Percentiles rank a stretch among this genome's conserved stretches.
These are phyloP conservation scores for Marcusenius ussheri DNA, from an alignment of 2,113 vertebrate genomes.

Conservation along the genomic window DNA sequence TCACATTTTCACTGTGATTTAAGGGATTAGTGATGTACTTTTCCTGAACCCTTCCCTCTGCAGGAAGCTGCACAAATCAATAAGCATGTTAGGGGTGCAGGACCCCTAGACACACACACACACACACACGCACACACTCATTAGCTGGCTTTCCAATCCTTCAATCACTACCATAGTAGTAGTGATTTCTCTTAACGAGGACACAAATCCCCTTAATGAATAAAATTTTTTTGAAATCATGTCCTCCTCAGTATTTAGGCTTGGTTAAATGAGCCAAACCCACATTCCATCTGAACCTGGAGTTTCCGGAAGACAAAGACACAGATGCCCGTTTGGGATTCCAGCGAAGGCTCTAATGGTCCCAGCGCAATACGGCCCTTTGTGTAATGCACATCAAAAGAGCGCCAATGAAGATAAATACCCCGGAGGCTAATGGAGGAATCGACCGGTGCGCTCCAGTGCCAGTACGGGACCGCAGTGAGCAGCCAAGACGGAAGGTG, in stretches of 20 bases:
- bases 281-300: not conserved
- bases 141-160: not conserved
- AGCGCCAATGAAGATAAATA: not conserved
- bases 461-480: not conserved
- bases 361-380: too few species aligned
- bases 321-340: not conserved
- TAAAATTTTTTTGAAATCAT: slow-evolving; percentile 2
- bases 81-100: not conserved
- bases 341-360: not conserved
- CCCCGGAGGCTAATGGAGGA: not conserved
- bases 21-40: not conserved
- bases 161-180: not conserved
- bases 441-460: not conserved
- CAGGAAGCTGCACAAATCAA: not conserved
- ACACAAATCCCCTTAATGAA: not conserved
- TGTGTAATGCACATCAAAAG: not conserved
- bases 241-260: not conserved
- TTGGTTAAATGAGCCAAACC: not conserved
- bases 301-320: not conserved
- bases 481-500: not conserved
- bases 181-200: not conserved
- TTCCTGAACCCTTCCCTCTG: not conserved
- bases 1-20: not conserved
- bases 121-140: not conserved
- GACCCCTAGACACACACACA: not conserved